Percentiles rank a stretch among this genome's conserved stretches.
phyloP scores from a whole-genome alignment of 2,888 invertebrate species.

The Microplitis deprimator region DNA sequence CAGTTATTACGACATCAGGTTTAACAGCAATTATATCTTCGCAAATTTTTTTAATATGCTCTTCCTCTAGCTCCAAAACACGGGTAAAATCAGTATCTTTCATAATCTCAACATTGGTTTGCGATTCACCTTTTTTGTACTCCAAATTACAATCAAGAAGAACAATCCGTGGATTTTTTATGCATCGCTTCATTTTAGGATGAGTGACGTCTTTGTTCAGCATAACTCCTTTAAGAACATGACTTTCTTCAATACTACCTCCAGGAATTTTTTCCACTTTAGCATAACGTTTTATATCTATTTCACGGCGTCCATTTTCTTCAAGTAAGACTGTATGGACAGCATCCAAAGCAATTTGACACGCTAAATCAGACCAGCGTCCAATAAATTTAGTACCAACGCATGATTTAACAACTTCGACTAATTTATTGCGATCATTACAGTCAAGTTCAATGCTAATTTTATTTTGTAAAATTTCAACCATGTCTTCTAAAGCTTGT shows the following conservation, averaged over 20 bases:
- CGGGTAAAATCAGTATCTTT: constrained; percentile 96
- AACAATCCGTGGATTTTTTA: constrained; percentile 96
- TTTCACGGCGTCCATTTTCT: constrained; percentile 91
- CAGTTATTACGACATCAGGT: constrained; percentile 97
- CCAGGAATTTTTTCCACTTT: constrained; percentile 97
- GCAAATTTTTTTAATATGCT: constrained; percentile 90
- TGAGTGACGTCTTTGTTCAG: constrained; percentile 99
- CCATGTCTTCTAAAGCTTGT: constrained; percentile 94
- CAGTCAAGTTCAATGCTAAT: constrained; percentile 87
- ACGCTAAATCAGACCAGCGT: constrained; percentile 95
- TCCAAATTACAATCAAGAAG: constrained; percentile 96
- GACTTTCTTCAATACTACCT: constrained; percentile 94
- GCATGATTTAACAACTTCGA: constrained; percentile 92
- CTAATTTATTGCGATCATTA: constrained; percentile 85
- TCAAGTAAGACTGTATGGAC: constrained; percentile 92
- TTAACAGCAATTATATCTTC: constrained; percentile 94
- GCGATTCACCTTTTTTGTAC: constrained; percentile 99
- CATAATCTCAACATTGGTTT: constrained; percentile 96
- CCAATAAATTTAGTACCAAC: constrained; percentile 98
- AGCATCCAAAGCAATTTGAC: constrained; percentile 95
- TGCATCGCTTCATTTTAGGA: constrained; percentile 94
- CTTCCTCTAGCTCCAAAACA: constrained; percentile 95
- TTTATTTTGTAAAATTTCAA: constrained; percentile 85
- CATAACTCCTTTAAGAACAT: constrained; percentile 95
- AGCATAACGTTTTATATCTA: constrained; percentile 98